Evolutionary conservation across 2,888 invertebrate genomes (phyloP).

Genomic region (Philopedon plagiatum): DNA sequence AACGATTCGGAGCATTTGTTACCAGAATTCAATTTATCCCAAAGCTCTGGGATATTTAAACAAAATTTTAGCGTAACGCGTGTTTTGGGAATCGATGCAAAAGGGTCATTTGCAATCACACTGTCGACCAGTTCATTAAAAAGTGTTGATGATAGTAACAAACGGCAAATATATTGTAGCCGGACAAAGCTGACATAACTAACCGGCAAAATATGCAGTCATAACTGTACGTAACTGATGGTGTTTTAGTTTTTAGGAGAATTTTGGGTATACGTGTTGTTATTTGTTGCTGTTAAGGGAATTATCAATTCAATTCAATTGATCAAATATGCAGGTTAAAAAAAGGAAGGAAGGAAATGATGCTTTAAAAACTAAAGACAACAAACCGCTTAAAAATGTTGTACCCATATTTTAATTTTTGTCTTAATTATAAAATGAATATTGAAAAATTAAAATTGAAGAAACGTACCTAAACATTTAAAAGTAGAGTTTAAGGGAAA

Average conservation of each 20-base stretch:
- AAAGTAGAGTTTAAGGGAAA: too few species aligned
- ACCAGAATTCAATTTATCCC: background rate
- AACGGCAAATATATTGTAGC: slow-evolving; percentile 24
- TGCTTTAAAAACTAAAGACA: too few species aligned
- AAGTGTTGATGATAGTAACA: slow-evolving; percentile 24
- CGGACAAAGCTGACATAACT: slow-evolving; percentile 29
- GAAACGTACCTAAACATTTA: too few species aligned
- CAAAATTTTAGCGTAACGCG: background rate
- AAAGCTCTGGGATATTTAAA: background rate
- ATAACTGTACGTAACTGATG: background rate
- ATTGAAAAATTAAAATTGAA: too few species aligned
- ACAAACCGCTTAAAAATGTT: too few species aligned
- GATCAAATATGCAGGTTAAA: too few species aligned
- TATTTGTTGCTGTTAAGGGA: too few species aligned
- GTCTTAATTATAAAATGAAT: too few species aligned
- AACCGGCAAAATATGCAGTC: slow-evolving; percentile 26
- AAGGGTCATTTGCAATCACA: slow-evolving; percentile 4
- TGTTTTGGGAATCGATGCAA: slow-evolving; percentile 7
- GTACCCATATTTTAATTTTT: too few species aligned
- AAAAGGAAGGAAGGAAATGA: too few species aligned
- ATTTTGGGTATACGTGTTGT: too few species aligned
- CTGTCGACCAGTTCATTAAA: slow-evolving; percentile 11
- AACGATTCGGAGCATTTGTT: background rate
- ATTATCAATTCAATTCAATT: too few species aligned
- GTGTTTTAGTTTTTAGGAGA: background rate